Evolutionary conservation across 2,797 vertebrate species (phyloP).

Genomic region (Pseudochromis fuscus): DNA sequence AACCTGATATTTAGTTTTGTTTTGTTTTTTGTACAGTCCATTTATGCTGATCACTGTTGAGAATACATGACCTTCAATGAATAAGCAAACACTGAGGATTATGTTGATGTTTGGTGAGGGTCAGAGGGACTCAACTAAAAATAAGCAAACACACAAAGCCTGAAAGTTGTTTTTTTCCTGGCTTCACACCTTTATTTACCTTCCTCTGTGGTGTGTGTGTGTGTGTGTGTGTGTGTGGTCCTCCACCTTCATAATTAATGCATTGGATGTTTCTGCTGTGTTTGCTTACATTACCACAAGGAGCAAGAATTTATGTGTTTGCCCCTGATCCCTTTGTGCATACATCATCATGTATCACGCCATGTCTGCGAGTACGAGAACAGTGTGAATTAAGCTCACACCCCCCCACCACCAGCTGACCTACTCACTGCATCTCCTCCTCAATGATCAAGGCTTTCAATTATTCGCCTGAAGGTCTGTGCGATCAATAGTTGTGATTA

Average conservation of each 20-base stretch:
- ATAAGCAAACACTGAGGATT: not conserved
- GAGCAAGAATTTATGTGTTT: not conserved
- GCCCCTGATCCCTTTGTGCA: not conserved
- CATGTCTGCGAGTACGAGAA: not conserved
- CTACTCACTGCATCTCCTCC: not conserved
- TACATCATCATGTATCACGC: not conserved
- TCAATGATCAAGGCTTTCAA: slow-evolving; percentile 23
- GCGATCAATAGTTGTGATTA: slow-evolving; percentile 39
- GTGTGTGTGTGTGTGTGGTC: not conserved
- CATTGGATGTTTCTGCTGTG: not conserved
- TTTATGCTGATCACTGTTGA: too few relatives aligned
- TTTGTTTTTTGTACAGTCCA: too few relatives aligned
- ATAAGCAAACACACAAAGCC: not conserved
- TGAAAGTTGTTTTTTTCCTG: not conserved
- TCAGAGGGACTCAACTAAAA: not conserved
- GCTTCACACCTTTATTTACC: not conserved
- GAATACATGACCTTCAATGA: not conserved
- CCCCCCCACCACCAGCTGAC: not conserved
- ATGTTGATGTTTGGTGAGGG: not conserved
- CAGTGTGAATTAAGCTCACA: not conserved
- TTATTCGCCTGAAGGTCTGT: slow-evolving; percentile 13
- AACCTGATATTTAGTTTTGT: too few relatives aligned
- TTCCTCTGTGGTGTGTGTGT: not conserved
- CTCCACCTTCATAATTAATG: not conserved
- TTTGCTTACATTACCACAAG: not conserved